A percentile compares a stretch with the other conserved stretches of the same genome.
Conservation (phyloP, 2,797 vertebrate species). For the Denticeps clupeoides region DNA sequence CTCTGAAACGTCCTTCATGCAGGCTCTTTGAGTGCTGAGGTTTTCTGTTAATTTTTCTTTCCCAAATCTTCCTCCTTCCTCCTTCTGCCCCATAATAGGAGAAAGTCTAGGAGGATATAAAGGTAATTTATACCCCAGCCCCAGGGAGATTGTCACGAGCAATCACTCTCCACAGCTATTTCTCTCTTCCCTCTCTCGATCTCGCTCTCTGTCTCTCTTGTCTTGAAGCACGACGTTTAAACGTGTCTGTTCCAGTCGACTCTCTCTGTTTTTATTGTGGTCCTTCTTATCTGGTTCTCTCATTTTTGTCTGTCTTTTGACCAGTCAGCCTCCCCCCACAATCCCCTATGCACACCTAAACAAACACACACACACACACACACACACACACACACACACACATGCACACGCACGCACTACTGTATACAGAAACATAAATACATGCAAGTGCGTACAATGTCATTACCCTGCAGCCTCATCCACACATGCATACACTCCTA, state of each 20-base stretch:
- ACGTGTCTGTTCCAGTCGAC: slow-evolving; percentile 71
- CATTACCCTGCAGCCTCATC: not conserved
- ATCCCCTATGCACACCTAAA: too few species aligned
- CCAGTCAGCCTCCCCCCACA: not conserved
- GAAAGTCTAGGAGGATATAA: slow-evolving; percentile 70
- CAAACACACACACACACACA: not conserved
- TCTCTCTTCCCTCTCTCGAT: slow-evolving; percentile 19
- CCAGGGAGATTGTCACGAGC: slow-evolving; percentile 80
- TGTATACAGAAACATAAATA: not conserved
- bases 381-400: slow-evolving; percentile 14
- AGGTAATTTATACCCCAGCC: slow-evolving; percentile 83
- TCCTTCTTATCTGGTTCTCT: slow-evolving; percentile 67
- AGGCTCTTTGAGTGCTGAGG: slow-evolving; percentile 50
- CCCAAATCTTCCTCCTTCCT: slow-evolving; percentile 89
- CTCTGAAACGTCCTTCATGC: slow-evolving; percentile 35
- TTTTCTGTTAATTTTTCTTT: slow-evolving; percentile 71
- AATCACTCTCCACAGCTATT: slow-evolving; percentile 67
- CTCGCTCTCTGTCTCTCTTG: slow-evolving; percentile 37
- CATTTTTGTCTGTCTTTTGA: slow-evolving; percentile 65
- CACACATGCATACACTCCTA: slow-evolving; percentile 4
- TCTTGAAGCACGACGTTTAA: slow-evolving; percentile 77
- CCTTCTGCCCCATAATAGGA: slow-evolving; percentile 68
- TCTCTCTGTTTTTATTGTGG: slow-evolving; percentile 67
- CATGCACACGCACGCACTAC: slow-evolving; percentile 1
- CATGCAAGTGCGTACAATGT: not conserved